These are phyloP conservation scores for Plecturocebus donacophilus DNA, from an alignment of 2,113 vertebrate species.

Conservation along the genomic window DNA sequence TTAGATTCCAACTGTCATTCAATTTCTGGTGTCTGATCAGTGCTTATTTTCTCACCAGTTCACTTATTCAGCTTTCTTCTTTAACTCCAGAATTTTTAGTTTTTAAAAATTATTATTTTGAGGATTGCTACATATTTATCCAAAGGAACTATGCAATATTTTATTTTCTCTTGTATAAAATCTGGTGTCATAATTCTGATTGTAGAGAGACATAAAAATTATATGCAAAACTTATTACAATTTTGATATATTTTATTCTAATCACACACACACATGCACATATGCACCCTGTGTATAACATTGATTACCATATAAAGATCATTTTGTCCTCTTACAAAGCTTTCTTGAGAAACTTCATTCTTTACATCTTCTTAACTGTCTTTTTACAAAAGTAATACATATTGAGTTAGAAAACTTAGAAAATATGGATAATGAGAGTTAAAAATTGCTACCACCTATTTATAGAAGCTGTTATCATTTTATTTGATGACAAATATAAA, in stretches of 20 bases:
- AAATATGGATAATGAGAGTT: not conserved
- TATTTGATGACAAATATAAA: not conserved
- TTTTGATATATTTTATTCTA: not conserved
- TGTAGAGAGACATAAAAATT: not conserved
- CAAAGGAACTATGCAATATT: not conserved
- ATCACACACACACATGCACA: not conserved
- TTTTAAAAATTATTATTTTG: slow-evolving; percentile 2
- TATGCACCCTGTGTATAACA: not conserved
- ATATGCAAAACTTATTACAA: not conserved
- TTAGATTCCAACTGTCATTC: not conserved
- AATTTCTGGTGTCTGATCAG: not conserved
- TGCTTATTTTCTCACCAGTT: not conserved
- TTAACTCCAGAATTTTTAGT: not conserved
- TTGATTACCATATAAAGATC: not conserved
- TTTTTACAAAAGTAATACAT: not conserved
- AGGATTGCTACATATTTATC: slow-evolving; percentile 50
- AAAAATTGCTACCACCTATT: not conserved
- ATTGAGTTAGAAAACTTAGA: not conserved
- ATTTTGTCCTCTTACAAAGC: not conserved
- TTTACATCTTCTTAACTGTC: not conserved
- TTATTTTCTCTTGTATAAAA: not conserved
- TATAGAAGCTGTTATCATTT: not conserved
- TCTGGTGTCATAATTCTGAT: not conserved
- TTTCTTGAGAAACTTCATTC: not conserved
- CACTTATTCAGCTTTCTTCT: not conserved